These are phyloP conservation scores for Rhynchomys soricoides DNA, from an alignment of 2,113 vertebrate species.

Conservation along the genomic window DNA sequence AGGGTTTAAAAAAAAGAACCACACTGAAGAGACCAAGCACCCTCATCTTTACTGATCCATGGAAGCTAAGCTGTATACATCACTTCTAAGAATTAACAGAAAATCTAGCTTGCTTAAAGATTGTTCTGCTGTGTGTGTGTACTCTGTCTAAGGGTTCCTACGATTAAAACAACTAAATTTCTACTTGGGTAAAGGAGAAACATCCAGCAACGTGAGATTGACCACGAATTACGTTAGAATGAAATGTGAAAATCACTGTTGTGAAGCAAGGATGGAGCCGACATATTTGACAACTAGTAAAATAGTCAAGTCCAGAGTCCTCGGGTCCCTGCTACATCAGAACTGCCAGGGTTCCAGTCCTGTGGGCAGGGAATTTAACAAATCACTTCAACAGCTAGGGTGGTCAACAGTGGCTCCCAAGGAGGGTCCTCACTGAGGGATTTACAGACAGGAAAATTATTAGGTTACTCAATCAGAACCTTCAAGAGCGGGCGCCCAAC, in stretches of 20 bases:
- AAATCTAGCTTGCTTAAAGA: conserved; percentile 1
- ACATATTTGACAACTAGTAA: neutral
- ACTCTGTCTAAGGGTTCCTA: neutral
- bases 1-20: neutral
- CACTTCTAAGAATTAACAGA: neutral
- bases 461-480: neutral
- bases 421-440: neutral
- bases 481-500: neutral
- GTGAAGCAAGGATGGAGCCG: neutral
- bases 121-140: neutral
- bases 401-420: neutral
- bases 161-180: conserved; percentile 43
- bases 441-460: neutral
- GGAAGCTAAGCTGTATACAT: neutral
- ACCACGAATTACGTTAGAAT: neutral
- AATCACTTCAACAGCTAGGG: neutral
- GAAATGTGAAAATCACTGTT: neutral
- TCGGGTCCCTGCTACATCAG: neutral
- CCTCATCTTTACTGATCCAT: neutral
- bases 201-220: neutral
- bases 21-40: neutral
- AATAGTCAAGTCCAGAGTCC: neutral
- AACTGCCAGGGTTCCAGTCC: neutral
- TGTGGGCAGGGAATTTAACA: neutral
- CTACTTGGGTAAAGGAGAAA: neutral